Conservation (phyloP, 2,888 invertebrate genomes). For the Drosophila incognita region DNA sequence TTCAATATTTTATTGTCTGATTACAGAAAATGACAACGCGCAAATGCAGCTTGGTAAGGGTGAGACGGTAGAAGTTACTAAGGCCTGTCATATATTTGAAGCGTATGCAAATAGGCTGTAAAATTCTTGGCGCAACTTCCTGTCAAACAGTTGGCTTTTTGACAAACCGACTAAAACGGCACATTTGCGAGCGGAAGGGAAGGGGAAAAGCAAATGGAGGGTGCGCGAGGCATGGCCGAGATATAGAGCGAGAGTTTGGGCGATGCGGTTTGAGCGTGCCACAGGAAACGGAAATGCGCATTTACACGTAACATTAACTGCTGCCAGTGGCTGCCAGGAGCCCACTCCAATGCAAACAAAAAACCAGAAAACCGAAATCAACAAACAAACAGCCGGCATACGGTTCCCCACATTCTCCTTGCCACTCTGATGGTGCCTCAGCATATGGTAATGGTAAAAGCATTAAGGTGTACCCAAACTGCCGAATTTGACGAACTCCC, state of each 20-base stretch:
- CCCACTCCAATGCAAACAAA: slow-evolving; percentile 67
- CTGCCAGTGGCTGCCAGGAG: slow-evolving; percentile 54
- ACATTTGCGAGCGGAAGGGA: slow-evolving; percentile 23
- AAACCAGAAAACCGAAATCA: slow-evolving; percentile 73
- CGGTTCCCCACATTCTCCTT: neutral
- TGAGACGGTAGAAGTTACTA: neutral
- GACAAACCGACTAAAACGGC: slow-evolving; percentile 55
- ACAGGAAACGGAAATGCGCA: slow-evolving; percentile 80
- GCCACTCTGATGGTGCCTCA: slow-evolving; percentile 7
- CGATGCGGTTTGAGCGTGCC: slow-evolving; percentile 36
- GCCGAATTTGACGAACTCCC: slow-evolving; percentile 21
- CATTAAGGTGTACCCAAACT: slow-evolving; percentile 67
- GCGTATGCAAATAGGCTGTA: slow-evolving; percentile 63
- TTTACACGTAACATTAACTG: slow-evolving; percentile 81
- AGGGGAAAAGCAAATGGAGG: neutral
- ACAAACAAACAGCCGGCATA: slow-evolving; percentile 62
- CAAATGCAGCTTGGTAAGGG: neutral
- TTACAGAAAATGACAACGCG: slow-evolving; percentile 39
- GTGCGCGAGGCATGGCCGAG: slow-evolving; percentile 2
- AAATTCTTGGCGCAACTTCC: slow-evolving; percentile 69
- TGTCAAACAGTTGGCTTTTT: slow-evolving; percentile 77
- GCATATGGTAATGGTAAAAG: slow-evolving; percentile 78
- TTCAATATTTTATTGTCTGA: slow-evolving; percentile 2
- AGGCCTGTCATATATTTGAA: slow-evolving; percentile 26
- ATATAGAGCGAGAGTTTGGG: neutral